A percentile compares a stretch with the other conserved stretches of the same genome.
Evolutionary conservation across 2,113 vertebrate species (phyloP).

Genomic region (Lepus americanus): DNA sequence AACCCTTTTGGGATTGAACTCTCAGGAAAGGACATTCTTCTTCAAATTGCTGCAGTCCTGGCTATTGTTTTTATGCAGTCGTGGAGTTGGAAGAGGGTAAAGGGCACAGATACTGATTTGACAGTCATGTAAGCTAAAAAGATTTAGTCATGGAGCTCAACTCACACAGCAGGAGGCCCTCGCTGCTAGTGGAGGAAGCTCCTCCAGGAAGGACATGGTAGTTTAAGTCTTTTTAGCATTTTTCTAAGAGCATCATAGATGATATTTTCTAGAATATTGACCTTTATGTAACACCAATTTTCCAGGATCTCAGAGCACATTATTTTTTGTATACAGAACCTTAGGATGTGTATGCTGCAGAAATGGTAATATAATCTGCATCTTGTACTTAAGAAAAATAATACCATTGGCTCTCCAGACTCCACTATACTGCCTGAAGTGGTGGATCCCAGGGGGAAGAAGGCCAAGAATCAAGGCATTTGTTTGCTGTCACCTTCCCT

Average conservation of each 20-base stretch:
- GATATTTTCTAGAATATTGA: not conserved
- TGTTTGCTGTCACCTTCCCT: not conserved
- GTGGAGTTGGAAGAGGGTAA: not conserved
- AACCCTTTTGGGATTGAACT: not conserved
- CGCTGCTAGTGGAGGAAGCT: not conserved
- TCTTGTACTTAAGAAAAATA: not conserved
- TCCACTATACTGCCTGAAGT: not conserved
- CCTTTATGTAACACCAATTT: not conserved
- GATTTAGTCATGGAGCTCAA: not conserved
- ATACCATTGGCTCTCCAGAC: not conserved
- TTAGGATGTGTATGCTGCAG: not conserved
- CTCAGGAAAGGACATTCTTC: not conserved
- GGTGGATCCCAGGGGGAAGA: not conserved
- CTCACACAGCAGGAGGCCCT: not conserved
- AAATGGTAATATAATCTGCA: not conserved
- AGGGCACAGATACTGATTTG: not conserved
- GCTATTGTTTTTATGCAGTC: conserved; percentile 58
- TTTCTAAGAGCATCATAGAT: conserved; percentile 10
- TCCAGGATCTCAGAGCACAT: not conserved
- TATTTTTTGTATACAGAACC: not conserved
- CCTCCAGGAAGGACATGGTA: not conserved
- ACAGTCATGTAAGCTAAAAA: not conserved
- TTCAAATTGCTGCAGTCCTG: not conserved
- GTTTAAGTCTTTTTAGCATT: not conserved
- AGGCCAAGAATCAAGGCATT: not conserved